phyloP scores from a whole-genome alignment of 2,113 vertebrate species.

The Procavia capensis region DNA sequence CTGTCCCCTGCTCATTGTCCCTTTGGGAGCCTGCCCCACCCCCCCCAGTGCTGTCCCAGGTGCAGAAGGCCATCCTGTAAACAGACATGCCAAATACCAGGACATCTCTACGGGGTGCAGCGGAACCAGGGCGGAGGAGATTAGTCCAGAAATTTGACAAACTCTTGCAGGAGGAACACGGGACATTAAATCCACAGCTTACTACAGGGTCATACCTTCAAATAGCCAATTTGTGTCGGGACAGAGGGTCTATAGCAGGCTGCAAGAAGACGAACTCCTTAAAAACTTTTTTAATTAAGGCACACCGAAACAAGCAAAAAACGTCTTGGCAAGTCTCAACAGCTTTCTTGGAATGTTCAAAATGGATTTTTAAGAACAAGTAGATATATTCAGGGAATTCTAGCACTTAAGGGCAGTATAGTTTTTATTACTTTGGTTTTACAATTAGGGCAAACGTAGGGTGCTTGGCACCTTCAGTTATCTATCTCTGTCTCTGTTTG shows the following conservation, averaged over 20 bases:
- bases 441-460: neutral
- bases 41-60: conserved; percentile 1
- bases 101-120: neutral
- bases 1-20: neutral
- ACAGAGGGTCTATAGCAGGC: neutral
- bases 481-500: neutral
- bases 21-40: neutral
- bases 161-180: neutral
- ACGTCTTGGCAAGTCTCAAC: neutral
- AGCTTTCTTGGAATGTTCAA: neutral
- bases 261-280: neutral
- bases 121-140: neutral
- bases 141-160: neutral
- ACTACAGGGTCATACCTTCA: conserved; percentile 5
- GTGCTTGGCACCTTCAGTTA: neutral
- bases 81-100: conserved; percentile 35
- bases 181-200: conserved; percentile 26
- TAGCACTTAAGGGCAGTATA: neutral
- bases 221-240: neutral
- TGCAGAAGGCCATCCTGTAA: conserved; percentile 11
- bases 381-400: neutral
- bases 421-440: neutral
- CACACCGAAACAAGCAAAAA: neutral
- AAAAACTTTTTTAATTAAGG: neutral
- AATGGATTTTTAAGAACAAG: neutral